Conservation (phyloP, 1,140 invertebrate species). For the Dreissena rostriformis region DNA sequence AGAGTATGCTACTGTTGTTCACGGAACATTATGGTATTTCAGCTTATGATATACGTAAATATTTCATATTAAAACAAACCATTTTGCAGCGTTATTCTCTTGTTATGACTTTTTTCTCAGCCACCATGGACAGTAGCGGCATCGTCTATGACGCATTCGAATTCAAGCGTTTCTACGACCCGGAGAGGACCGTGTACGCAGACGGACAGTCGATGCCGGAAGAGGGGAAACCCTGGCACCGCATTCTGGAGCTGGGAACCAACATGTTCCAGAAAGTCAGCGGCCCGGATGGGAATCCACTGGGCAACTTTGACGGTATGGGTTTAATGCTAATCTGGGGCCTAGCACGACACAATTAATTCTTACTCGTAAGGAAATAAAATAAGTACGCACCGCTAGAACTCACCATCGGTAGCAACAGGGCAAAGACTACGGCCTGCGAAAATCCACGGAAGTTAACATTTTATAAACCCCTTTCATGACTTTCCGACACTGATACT, state of each 20-base stretch:
- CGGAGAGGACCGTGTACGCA: constrained; percentile 67
- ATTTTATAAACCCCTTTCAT: too few relatives aligned
- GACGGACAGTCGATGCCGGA: constrained; percentile 70
- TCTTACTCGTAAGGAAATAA: too few relatives aligned
- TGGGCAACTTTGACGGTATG: constrained; percentile 68
- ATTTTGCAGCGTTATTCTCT: not conserved
- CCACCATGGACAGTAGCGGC: constrained; percentile 61
- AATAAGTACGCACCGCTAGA: too few relatives aligned
- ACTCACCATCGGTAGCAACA: too few relatives aligned
- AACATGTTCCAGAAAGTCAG: constrained; percentile 72
- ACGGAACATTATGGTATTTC: not conserved
- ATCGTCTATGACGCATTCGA: constrained; percentile 72
- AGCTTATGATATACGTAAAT: not conserved
- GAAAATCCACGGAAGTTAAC: too few relatives aligned
- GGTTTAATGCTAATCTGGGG: too few relatives aligned
- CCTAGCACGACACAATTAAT: too few relatives aligned
- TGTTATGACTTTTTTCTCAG: constrained; percentile 40
- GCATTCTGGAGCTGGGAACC: constrained; percentile 67
- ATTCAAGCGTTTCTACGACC: constrained; percentile 71
- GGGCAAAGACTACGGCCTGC: too few relatives aligned
- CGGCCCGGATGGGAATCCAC: constrained; percentile 74
- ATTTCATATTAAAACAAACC: not conserved
- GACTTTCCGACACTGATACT: too few relatives aligned
- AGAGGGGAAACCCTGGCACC: constrained; percentile 67
- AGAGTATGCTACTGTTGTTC: too few relatives aligned